phyloP scores from a whole-genome alignment of 2,888 invertebrate genomes.

The Anoplius nigerrimus region DNA sequence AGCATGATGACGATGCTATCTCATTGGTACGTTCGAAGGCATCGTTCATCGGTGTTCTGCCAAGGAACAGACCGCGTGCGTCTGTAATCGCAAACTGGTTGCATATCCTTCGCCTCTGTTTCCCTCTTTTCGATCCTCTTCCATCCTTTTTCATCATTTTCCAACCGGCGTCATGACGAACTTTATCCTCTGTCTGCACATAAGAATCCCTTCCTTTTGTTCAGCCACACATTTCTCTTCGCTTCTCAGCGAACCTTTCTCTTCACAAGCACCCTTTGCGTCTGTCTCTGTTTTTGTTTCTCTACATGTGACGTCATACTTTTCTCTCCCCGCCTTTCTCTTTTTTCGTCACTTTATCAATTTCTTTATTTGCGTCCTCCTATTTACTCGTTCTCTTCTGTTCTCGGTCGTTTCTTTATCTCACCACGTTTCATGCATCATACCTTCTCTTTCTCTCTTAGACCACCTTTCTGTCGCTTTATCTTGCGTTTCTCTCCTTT shows the following conservation, averaged over 20 bases:
- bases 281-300: neutral
- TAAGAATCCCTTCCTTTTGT: neutral
- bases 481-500: neutral
- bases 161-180: neutral
- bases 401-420: neutral
- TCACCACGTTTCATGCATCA: neutral
- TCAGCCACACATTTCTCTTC: too few species aligned
- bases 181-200: too few species aligned
- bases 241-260: neutral
- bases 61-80: too few species aligned
- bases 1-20: too few species aligned
- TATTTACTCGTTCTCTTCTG: neutral
- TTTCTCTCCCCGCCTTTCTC: too few species aligned
- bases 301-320: neutral
- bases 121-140: neutral
- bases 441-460: neutral
- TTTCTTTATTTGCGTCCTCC: neutral
- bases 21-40: too few species aligned
- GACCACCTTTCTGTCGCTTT: neutral
- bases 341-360: neutral
- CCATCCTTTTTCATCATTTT: too few species aligned
- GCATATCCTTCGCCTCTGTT: too few species aligned
- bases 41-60: too few species aligned
- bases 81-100: too few species aligned
- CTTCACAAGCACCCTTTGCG: neutral